A percentile compares a stretch with the other conserved stretches of the same genome.
phyloP scores from a whole-genome alignment of 1,140 invertebrate genomes.

The Pseudoatta argentina region DNA sequence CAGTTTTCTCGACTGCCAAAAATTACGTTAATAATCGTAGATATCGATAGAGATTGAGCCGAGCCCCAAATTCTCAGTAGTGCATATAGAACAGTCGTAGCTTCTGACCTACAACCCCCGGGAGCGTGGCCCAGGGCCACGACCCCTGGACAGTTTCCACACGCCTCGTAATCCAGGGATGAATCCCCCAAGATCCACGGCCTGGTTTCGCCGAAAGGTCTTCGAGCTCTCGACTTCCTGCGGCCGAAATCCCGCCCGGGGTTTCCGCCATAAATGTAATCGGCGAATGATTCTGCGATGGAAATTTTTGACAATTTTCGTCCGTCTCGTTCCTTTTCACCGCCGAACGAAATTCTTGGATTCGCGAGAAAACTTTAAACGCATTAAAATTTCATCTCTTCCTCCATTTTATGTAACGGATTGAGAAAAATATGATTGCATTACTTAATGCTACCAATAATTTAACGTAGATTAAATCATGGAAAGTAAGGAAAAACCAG shows the following conservation, averaged over 20 bases:
- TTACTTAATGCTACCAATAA: neutral
- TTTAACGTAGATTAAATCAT: neutral
- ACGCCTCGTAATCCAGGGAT: slow-evolving; percentile 70
- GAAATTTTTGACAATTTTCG: slow-evolving; percentile 51
- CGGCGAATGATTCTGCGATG: slow-evolving; percentile 12
- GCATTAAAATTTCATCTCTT: slow-evolving; percentile 12
- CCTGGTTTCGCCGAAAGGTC: slow-evolving; percentile 61
- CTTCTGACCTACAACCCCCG: slow-evolving; percentile 69
- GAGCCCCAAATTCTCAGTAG: slow-evolving; percentile 43
- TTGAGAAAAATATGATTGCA: neutral
- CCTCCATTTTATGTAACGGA: neutral
- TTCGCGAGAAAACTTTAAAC: neutral
- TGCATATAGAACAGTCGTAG: slow-evolving; percentile 61
- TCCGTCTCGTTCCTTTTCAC: neutral
- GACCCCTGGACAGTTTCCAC: slow-evolving; percentile 71
- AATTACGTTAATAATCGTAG: neutral
- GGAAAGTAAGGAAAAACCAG: neutral
- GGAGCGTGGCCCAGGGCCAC: slow-evolving; percentile 58
- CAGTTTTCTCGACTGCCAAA: slow-evolving; percentile 3
- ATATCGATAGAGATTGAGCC: slow-evolving; percentile 9
- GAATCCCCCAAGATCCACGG: slow-evolving; percentile 73
- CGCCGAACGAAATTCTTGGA: slow-evolving; percentile 1
- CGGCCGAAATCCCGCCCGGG: slow-evolving; percentile 22
- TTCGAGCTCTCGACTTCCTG: slow-evolving; percentile 56
- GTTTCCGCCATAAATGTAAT: slow-evolving; percentile 32